Percentiles rank a stretch among this genome's conserved stretches.
phyloP scores from a whole-genome alignment of 2,888 invertebrate species.

The Busseola fusca region DNA sequence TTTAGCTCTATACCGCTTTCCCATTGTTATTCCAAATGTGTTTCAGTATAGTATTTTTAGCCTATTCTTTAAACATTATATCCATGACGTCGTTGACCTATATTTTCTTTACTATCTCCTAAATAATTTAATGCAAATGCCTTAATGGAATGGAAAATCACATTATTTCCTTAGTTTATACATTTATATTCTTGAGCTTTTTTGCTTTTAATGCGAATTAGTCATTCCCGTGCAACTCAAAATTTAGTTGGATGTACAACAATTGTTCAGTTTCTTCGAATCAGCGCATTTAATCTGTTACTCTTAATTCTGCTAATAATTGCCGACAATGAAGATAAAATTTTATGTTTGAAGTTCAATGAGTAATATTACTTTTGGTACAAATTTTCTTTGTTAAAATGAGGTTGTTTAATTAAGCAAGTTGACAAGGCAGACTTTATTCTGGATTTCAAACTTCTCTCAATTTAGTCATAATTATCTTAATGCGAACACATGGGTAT shows the following conservation, averaged over 20 bases:
- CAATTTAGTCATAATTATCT: slow-evolving; percentile 26
- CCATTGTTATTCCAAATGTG: slow-evolving; percentile 79
- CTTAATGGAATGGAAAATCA: slow-evolving; percentile 9
- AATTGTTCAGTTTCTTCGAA: slow-evolving; percentile 56
- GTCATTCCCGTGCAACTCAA: slow-evolving; percentile 50
- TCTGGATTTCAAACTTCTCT: slow-evolving; percentile 26
- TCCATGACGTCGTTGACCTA: slow-evolving; percentile 75
- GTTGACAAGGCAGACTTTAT: slow-evolving; percentile 24
- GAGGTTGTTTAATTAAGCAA: slow-evolving; percentile 32
- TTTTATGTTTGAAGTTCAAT: slow-evolving; percentile 51
- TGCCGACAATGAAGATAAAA: slow-evolving; percentile 50
- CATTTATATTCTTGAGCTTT: slow-evolving; percentile 6
- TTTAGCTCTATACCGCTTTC: slow-evolving; percentile 64
- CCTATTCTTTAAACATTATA: slow-evolving; percentile 70
- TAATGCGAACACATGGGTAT: slow-evolving; percentile 15
- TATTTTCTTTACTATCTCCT: slow-evolving; percentile 62
- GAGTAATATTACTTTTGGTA: slow-evolving; percentile 41
- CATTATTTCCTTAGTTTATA: background rate
- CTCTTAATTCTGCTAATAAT: slow-evolving; percentile 57
- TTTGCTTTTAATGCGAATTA: slow-evolving; percentile 31
- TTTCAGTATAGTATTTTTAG: slow-evolving; percentile 72
- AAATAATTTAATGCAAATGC: slow-evolving; percentile 30
- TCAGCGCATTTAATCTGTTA: slow-evolving; percentile 52
- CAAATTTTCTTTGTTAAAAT: slow-evolving; percentile 41
- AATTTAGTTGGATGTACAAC: slow-evolving; percentile 39